Evolutionary conservation across 2,113 vertebrate species (phyloP).

Genomic region (Tonatia bakeri): DNA sequence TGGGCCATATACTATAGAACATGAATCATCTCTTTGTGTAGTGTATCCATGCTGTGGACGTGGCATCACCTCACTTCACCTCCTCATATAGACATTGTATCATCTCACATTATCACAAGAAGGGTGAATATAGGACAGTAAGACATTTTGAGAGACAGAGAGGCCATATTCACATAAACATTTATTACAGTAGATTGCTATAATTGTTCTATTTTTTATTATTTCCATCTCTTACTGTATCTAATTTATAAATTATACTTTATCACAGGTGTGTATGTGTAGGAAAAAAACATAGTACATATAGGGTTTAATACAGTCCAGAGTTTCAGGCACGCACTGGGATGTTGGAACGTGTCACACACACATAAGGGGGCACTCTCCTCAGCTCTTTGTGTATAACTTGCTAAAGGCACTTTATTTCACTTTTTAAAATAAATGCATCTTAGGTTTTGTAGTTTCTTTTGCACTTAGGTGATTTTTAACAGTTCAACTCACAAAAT

Average conservation of each 20-base stretch:
- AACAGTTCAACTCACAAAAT: conserved; percentile 17
- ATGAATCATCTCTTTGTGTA: neutral
- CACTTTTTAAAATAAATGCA: neutral
- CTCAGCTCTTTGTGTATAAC: neutral
- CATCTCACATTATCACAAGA: neutral
- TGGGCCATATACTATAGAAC: neutral
- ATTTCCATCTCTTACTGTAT: neutral
- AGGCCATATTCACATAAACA: neutral
- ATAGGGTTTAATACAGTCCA: neutral
- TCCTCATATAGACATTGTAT: neutral
- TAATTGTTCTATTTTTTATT: neutral
- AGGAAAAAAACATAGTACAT: neutral
- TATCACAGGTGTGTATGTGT: neutral
- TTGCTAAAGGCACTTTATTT: neutral
- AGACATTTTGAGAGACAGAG: neutral
- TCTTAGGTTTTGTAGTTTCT: neutral
- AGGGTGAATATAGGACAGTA: neutral
- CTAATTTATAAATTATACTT: neutral
- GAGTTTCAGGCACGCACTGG: neutral
- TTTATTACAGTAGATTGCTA: neutral
- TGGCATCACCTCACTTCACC: neutral
- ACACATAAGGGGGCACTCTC: neutral
- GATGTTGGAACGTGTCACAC: neutral
- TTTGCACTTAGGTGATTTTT: conserved; percentile 48
- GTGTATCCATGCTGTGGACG: neutral